Conservation (phyloP, 35 echinoderm and acorn worm genomes). For the Apostichopus japonicus region DNA sequence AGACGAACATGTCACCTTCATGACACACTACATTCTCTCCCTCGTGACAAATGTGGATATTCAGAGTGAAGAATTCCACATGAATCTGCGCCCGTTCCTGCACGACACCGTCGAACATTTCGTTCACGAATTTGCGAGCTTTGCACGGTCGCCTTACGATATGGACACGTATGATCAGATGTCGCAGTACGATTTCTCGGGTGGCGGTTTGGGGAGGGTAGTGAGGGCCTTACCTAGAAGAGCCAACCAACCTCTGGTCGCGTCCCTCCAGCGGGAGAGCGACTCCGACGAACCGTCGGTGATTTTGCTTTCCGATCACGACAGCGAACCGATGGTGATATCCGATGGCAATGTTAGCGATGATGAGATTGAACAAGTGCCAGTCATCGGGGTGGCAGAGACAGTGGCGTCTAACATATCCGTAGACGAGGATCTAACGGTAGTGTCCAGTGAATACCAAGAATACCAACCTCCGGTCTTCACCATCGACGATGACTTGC, state of each 20-base stretch:
- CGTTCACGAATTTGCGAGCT: constrained; percentile 90
- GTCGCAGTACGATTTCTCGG: constrained; percentile 78
- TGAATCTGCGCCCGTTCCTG: constrained; percentile 86
- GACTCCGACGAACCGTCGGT: constrained; percentile 54
- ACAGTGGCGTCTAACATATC: neutral
- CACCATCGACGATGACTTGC: constrained; percentile 50
- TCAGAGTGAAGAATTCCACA: constrained; percentile 88
- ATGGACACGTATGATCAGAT: constrained; percentile 87
- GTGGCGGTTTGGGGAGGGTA: neutral
- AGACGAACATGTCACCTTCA: constrained; percentile 81
- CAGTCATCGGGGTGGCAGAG: neutral
- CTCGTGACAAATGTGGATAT: constrained; percentile 88
- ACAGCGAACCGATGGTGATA: constrained; percentile 50
- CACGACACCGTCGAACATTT: constrained; percentile 90
- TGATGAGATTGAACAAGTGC: neutral
- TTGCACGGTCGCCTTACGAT: constrained; percentile 88
- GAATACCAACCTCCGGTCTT: neutral
- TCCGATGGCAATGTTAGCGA: constrained; percentile 46
- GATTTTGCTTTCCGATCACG: constrained; percentile 57
- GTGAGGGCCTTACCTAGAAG: constrained; percentile 8
- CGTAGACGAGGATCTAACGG: neutral
- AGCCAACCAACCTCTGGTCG: constrained; percentile 30
- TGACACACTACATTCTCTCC: constrained; percentile 93
- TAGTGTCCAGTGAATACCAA: neutral
- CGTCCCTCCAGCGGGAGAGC: constrained; percentile 16